Base-by-base conservation (phyloP, 2,888 invertebrate genomes). In the Apeira syringaria region DNA sequence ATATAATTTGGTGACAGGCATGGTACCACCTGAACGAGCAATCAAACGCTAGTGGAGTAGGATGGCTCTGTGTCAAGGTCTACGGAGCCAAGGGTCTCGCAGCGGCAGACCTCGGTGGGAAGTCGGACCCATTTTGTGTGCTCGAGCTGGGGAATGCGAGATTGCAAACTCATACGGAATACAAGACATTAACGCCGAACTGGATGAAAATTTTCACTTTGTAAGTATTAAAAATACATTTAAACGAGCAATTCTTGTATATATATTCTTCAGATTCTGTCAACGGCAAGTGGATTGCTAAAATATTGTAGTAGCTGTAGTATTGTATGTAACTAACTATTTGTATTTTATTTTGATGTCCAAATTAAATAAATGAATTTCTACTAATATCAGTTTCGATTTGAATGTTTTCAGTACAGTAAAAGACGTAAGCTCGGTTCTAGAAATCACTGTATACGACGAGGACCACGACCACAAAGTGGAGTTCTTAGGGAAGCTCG, bases 121-220 rank as follows among this genome's bases (percentile, higher is more conserved):
- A 99, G 78, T 98, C 98, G 30, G 99, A 99, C 84, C 99, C 99
- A 0, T 99, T 99, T 84, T 99, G 98, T 81, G 99, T 99, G 0
- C 80, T 99, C 10, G 99, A 99, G 75, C 89, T 99, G 51, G 96
- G 97, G 7, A 99, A 99, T 74, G 94, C 98, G 0, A 92, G 99
- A 34, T 89, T 99, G 20, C 99, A 99, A 80, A 99, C 99, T 0
- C 98, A 99, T 78, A 99, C 99, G 0, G 99, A 99, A 80, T 99
- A 99, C 80, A 99, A 99, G 81, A 99, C 99, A 0, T 86, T 99
- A 11, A 92, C 95, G 37, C 99, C 99, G 0, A 97, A 95, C 56
- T 99, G 99, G 99, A 98, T 98, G 90, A 99, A 99, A 85, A 97
- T 99, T 58, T 99, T 99, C 77, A 98, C 97, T 28, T 99, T 99